Evolutionary conservation across 2,888 invertebrate species (phyloP), one percentile per base, ranked within the genome.

Genomic region (Drosophila demipolita): DNA sequence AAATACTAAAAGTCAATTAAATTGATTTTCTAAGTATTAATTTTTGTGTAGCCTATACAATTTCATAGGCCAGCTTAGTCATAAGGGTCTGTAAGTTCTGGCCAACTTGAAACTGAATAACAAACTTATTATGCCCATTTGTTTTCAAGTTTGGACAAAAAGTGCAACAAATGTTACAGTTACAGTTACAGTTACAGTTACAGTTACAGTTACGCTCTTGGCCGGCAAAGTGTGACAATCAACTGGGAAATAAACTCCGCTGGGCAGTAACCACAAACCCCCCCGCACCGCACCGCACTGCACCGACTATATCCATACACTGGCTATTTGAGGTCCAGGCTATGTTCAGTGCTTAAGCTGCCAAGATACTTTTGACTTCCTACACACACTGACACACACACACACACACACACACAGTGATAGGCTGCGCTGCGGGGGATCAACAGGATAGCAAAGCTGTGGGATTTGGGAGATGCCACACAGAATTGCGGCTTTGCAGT

Each of bases 401-500:
- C 54, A 62, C 38, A 66, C 55, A 42, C 26, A 60, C 5, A 62
- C n/a, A 59, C 66, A 80, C 73, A 23, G 0, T 23, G 23, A 79
- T 89, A 89, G 70, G 83, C 80, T 70, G 72, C 68, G 26, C 55
- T n/a, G 66, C 65, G 58, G 76, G 76, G 76, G n/a, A 48, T 54
- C 53, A 48, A 35, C 45, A n/a, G 36, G 36, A 52, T n/a, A 15
- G 40, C 29, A 42, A 26, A n/a, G 50, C 12, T 15, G 3, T 45
- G 23, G 49, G 66, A 32, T 38, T 29, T 38, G 53, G 9, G 36
- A 26, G 36, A 9, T 71, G 74, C 78, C 90, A 79, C 77, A 88
- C 87, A 76, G 89, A 88, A 90, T 88, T 90, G 89, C 90, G 90
- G 87, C 86, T 89, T 88, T 85, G 78, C 81, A 79, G 76, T 75